These are phyloP conservation scores for Varanus komodoensis DNA, from an alignment of 2,113 vertebrate genomes.

Conservation along the genomic window DNA sequence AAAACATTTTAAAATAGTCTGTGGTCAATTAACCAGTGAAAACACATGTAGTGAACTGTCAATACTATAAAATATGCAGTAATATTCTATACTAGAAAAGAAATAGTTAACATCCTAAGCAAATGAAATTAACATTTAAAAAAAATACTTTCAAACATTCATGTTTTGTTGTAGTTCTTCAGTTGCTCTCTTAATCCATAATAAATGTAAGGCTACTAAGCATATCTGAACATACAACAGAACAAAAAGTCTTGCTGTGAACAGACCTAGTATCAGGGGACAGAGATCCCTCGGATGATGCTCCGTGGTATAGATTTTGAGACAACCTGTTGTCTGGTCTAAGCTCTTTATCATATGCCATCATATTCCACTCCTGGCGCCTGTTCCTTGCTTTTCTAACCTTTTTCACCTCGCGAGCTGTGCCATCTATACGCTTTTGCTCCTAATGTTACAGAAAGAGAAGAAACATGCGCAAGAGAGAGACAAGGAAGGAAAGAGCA, in stretches of 20 bases:
- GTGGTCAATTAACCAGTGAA: background rate
- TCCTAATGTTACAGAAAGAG: conserved; percentile 83
- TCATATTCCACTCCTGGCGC: conserved; percentile 99
- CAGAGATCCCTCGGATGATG: conserved; percentile 94
- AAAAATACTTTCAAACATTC: conserved; percentile 27
- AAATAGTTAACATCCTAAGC: conserved; percentile 27
- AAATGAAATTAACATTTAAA: background rate
- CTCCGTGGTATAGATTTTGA: conserved; percentile 91
- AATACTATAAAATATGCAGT: background rate
- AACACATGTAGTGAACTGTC: conserved; percentile 37
- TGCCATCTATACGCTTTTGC: conserved; percentile 95
- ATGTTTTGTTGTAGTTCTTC: background rate
- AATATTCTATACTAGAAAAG: conserved; percentile 4
- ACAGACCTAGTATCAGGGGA: conserved; percentile 97
- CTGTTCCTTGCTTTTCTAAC: conserved; percentile 98
- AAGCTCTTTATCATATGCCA: conserved; percentile 99
- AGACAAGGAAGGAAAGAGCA: conserved; percentile 74
- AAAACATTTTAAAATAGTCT: background rate
- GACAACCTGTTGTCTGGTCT: conserved; percentile 95
- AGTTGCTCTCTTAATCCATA: conserved; percentile 5
- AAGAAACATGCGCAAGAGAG: conserved; percentile 77
- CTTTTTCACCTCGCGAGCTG: conserved; percentile 98
- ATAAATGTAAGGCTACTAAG: conserved; percentile 27
- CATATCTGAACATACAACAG: conserved; percentile 34
- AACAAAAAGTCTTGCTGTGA: conserved; percentile 57